Evolutionary conservation across 1,140 invertebrate species (phyloP).

Genomic region (Oryzaephilus surinamensis): DNA sequence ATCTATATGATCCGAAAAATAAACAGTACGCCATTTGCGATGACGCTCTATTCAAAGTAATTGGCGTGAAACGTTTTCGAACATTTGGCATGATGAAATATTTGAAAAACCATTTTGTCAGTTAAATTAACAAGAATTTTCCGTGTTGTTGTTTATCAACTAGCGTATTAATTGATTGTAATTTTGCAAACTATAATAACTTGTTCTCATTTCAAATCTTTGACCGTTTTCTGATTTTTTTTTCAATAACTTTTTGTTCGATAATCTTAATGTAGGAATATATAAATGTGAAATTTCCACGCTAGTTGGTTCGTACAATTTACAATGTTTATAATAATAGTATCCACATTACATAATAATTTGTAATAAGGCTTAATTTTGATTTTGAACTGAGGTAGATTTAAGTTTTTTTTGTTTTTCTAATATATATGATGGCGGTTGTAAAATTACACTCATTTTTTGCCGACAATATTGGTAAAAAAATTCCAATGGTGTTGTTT

Average conservation of each 20-base stretch:
- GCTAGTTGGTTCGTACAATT: too few relatives aligned
- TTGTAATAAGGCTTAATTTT: too few relatives aligned
- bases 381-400: background rate
- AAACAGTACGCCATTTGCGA: slow-evolving; percentile 91
- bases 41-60: slow-evolving; percentile 78
- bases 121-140: slow-evolving; percentile 23
- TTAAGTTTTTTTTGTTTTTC: background rate
- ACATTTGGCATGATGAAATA: slow-evolving; percentile 95
- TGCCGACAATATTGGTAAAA: too few relatives aligned
- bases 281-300: too few relatives aligned
- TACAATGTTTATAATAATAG: too few relatives aligned
- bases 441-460: too few relatives aligned
- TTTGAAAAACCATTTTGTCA: slow-evolving; percentile 80
- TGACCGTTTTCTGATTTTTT: too few relatives aligned
- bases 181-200: background rate
- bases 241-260: background rate
- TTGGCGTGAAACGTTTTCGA: slow-evolving; percentile 81
- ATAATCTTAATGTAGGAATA: too few relatives aligned
- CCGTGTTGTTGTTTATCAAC: background rate
- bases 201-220: background rate
- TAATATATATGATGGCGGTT: background rate
- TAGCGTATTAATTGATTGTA: too few relatives aligned
- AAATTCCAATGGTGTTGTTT: too few relatives aligned
- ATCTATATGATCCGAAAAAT: slow-evolving; percentile 87
- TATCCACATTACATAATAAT: too few relatives aligned